Conservation (phyloP, 2,113 vertebrate species). For the Leptobrachium leishanense region DNA sequence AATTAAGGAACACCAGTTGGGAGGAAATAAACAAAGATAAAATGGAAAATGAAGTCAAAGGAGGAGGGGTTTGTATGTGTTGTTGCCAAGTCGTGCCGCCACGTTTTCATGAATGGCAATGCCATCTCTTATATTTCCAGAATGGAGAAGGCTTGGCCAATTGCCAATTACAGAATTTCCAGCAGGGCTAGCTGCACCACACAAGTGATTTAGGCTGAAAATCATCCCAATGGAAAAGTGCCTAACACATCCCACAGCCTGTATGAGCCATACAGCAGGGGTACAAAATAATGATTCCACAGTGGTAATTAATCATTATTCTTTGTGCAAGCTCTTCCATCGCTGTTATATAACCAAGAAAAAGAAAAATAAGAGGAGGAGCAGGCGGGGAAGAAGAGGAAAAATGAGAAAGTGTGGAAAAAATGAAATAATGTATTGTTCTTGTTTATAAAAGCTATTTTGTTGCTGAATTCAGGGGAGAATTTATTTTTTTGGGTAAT, state of each 20-base stretch:
- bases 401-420: constrained; percentile 14
- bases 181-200: constrained; percentile 26
- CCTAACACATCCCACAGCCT: constrained; percentile 24
- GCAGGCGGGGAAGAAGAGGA: not conserved
- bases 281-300: constrained; percentile 45
- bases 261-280: constrained; percentile 39
- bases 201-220: constrained; percentile 13
- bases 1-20: constrained; percentile 41
- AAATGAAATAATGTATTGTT: constrained; percentile 22
- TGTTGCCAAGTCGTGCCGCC: constrained; percentile 37
- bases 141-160: constrained; percentile 29
- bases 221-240: constrained; percentile 34
- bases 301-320: constrained; percentile 50
- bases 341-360: constrained; percentile 20
- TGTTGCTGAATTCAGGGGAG: constrained; percentile 8
- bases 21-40: constrained; percentile 36
- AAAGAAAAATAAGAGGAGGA: constrained; percentile 2
- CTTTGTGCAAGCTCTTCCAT: constrained; percentile 28
- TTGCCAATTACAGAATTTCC: constrained; percentile 43
- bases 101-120: constrained; percentile 32
- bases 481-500: constrained; percentile 10
- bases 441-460: constrained; percentile 16
- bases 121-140: constrained; percentile 26
- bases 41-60: constrained; percentile 21
- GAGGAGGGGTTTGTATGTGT: constrained; percentile 24